These are phyloP conservation scores for Phalacrocorax brasilianus DNA, from an alignment of 2,113 vertebrate species.

Conservation along the genomic window DNA sequence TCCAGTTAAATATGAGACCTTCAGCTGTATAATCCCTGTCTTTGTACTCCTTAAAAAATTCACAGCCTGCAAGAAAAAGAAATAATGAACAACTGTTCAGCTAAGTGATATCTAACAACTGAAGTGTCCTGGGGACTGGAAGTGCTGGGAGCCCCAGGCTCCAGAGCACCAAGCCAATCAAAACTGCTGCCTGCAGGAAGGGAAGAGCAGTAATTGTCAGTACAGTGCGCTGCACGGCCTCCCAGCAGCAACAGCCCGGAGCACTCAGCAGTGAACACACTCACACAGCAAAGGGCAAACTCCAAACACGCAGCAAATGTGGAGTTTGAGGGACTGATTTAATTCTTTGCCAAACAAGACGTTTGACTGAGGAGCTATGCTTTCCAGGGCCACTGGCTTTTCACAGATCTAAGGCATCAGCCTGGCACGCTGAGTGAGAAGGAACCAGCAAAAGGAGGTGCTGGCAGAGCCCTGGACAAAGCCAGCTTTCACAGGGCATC, in stretches of 20 bases:
- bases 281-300: background rate
- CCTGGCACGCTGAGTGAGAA: background rate
- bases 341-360: background rate
- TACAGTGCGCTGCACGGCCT: background rate
- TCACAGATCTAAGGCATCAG: background rate
- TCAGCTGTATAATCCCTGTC: constrained; percentile 95
- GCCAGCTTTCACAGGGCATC: background rate
- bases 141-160: background rate
- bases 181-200: constrained; percentile 6
- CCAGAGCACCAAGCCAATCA: constrained; percentile 10
- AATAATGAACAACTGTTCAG: background rate
- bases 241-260: background rate
- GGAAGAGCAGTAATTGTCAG: background rate
- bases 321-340: background rate
- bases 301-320: background rate
- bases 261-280: background rate
- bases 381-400: background rate
- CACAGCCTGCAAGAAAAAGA: constrained; percentile 86
- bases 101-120: background rate
- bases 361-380: background rate
- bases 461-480: background rate
- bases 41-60: constrained; percentile 99
- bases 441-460: background rate
- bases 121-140: background rate
- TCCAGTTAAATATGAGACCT: constrained; percentile 99